Percentiles rank a stretch among this genome's conserved stretches.
Evolutionary conservation across 1,140 invertebrate species (phyloP).

Genomic region (Phymastichus coffea): DNA sequence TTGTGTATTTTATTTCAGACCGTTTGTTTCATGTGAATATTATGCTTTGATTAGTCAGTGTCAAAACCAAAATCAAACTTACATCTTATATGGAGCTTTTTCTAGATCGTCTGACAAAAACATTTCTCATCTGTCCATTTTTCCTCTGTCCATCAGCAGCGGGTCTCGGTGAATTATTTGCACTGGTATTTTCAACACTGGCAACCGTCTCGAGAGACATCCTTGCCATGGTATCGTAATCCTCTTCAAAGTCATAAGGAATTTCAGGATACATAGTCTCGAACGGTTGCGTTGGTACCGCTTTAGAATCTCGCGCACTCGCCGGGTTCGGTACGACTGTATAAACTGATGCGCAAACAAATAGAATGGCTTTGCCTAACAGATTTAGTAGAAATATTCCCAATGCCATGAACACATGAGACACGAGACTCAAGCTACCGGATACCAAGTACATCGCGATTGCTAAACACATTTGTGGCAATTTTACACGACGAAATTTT

Average conservation of each 20-base stretch:
- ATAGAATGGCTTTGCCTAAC: slow-evolving; percentile 37
- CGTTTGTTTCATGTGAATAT: no score
- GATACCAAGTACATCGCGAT: slow-evolving; percentile 45
- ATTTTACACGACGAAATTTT: no score
- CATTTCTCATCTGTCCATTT: no score
- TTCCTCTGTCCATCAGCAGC: no score
- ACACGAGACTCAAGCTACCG: slow-evolving; percentile 36
- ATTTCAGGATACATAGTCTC: slow-evolving; percentile 44
- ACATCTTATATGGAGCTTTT: no score
- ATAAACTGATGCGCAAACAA: slow-evolving; percentile 40
- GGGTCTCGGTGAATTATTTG: no score
- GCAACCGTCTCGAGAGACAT: slow-evolving; percentile 38
- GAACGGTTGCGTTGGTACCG: slow-evolving; percentile 13
- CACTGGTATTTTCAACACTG: slow-evolving; percentile 9
- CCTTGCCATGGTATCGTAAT: slow-evolving; percentile 34
- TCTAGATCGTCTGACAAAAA: no score
- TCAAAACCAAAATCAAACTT: no score
- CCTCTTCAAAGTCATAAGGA: slow-evolving; percentile 37
- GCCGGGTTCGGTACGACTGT: slow-evolving; percentile 30
- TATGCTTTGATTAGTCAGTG: no score
- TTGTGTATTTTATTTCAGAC: no score
- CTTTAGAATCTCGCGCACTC: neutral
- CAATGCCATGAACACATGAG: slow-evolving; percentile 34
- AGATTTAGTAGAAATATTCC: slow-evolving; percentile 39
- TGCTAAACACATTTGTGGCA: slow-evolving; percentile 43